Conservation (phyloP, 2,797 vertebrate genomes). For the Melanitta fusca region DNA sequence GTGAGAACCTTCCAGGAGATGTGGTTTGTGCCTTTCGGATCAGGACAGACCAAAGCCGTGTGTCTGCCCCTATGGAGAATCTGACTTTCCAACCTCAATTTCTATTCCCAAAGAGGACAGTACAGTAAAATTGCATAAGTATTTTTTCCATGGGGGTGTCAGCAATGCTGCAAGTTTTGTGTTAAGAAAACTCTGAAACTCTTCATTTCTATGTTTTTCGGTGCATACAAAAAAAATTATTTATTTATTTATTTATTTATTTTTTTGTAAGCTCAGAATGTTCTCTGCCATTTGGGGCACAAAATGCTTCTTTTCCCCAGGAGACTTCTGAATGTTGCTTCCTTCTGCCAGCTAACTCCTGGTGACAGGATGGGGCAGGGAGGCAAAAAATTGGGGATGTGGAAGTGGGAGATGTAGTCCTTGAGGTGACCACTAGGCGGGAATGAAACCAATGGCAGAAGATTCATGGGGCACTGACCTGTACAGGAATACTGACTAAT, state of each 20-base stretch:
- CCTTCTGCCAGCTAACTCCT: not conserved
- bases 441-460: not conserved
- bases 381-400: accelerated
- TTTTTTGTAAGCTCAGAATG: not conserved
- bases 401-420: not conserved
- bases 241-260: no score
- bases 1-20: not conserved
- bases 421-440: conserved; percentile 19
- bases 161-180: not conserved
- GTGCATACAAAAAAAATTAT: not conserved
- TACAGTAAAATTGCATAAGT: accelerated
- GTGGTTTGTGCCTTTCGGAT: not conserved
- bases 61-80: not conserved
- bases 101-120: not conserved
- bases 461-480: accelerated
- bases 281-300: not conserved
- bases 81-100: not conserved
- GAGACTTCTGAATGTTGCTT: not conserved
- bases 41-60: not conserved
- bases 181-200: not conserved
- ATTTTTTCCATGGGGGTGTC: not conserved
- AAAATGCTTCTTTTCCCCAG: not conserved
- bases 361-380: not conserved
- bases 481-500: accelerated
- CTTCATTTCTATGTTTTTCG: not conserved